These are phyloP conservation scores for Todiramphus chloris DNA, from an alignment of 2,113 vertebrate genomes.

Conservation along the genomic window DNA sequence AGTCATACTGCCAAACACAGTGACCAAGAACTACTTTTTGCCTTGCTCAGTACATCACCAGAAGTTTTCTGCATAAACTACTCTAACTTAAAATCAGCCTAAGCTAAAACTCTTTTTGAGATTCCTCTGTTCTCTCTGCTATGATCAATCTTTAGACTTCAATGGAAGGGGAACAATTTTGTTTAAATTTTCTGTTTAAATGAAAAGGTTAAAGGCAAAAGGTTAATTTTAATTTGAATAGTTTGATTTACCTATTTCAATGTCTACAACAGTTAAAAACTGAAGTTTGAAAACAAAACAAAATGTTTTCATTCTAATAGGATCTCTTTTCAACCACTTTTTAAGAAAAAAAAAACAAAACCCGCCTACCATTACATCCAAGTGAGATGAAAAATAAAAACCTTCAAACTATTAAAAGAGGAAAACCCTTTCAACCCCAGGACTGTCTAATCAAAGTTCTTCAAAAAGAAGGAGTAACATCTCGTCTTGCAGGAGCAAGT, in stretches of 20 bases:
- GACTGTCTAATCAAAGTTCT: not conserved
- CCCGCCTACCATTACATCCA: not conserved
- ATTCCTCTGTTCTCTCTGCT: not conserved
- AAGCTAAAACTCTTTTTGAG: not conserved
- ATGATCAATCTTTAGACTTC: not conserved
- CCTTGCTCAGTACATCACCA: not conserved
- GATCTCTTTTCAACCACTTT: not conserved
- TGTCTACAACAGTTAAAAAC: not conserved
- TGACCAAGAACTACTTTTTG: not conserved
- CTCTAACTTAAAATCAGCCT: not conserved
- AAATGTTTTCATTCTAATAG: not conserved
- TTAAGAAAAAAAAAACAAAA: not conserved
- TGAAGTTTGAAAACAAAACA: not conserved
- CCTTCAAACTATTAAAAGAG: not conserved
- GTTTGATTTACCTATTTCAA: not conserved
- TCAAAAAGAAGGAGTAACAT: not conserved
- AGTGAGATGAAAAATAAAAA: not conserved
- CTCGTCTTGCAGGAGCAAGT: not conserved
- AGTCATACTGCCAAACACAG: rapidly evolving
- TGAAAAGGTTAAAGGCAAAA: not conserved
- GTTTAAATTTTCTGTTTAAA: not conserved
- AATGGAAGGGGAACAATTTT: not conserved
- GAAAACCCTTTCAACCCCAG: not conserved
- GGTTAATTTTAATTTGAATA: not conserved
- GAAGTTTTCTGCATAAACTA: not conserved